phyloP scores from a whole-genome alignment of 1,140 invertebrate genomes.

The Brachionus manjavacas region DNA sequence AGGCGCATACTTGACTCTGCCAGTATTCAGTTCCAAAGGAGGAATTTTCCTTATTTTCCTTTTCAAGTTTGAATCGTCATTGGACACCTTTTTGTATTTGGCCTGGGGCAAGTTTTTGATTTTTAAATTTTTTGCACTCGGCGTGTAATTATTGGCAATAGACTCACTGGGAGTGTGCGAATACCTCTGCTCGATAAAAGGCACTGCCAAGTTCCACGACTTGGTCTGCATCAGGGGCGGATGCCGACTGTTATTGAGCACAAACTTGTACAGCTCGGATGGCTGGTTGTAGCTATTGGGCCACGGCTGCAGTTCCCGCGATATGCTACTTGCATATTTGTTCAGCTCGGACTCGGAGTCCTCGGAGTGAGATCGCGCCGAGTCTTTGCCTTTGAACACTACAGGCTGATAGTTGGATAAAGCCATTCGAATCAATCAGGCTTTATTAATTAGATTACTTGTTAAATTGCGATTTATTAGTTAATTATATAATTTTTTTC shows the following conservation, averaged over 20 bases:
- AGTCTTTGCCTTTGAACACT: not conserved
- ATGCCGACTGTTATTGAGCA: conserved; percentile 55
- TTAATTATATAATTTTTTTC: not conserved
- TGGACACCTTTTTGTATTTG: conserved; percentile 42
- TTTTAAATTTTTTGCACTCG: conserved; percentile 59
- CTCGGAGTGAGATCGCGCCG: not conserved
- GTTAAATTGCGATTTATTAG: not conserved
- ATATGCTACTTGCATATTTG: conserved; percentile 17
- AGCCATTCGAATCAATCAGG: not conserved
- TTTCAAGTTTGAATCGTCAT: not conserved
- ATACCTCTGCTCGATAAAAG: conserved; percentile 56
- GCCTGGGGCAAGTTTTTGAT: conserved; percentile 60
- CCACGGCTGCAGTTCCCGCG: conserved; percentile 22
- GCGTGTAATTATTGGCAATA: conserved; percentile 63
- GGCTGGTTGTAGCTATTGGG: not conserved
- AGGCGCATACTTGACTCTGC: not conserved
- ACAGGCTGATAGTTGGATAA: not conserved
- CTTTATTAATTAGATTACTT: not conserved
- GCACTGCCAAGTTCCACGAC: conserved; percentile 57
- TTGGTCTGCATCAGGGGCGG: conserved; percentile 57
- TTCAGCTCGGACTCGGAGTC: not conserved
- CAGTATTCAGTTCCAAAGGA: not conserved
- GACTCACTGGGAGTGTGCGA: conserved; percentile 64
- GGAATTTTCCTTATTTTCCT: conserved; percentile 2
- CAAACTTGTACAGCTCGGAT: conserved; percentile 48